A percentile compares a stretch with the other conserved stretches of the same genome.
Conservation (phyloP, 2,888 invertebrate species). For the Drosophila borealis region DNA sequence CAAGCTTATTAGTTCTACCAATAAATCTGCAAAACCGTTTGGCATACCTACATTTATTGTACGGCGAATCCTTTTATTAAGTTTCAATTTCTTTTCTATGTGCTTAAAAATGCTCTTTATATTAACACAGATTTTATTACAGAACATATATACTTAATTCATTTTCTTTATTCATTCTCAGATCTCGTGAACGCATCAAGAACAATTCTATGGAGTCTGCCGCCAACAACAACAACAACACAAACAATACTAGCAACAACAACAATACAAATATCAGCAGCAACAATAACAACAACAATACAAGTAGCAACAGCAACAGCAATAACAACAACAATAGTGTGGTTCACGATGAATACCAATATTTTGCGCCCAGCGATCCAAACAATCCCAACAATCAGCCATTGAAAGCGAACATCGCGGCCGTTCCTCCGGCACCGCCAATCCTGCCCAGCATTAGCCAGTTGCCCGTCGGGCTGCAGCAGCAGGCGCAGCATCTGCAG, state of each 20-base stretch:
- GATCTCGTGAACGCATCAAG: conserved; percentile 80
- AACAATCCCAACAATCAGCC: conserved; percentile 82
- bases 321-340: conserved; percentile 61
- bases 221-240: conserved; percentile 13
- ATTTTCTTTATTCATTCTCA: conserved; percentile 18
- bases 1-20: no score
- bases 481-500: conserved; percentile 70
- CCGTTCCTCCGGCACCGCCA: conserved; percentile 10
- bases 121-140: no score
- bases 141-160: no score
- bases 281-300: conserved; percentile 24
- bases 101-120: no score
- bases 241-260: conserved; percentile 11
- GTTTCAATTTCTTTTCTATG: no score
- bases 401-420: conserved; percentile 4
- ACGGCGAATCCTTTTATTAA: no score
- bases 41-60: no score
- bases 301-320: conserved; percentile 41
- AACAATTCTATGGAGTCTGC: conserved; percentile 25
- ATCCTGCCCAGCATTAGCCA: conserved; percentile 50
- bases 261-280: conserved; percentile 17
- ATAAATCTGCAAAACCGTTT: no score
- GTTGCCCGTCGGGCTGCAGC: conserved; percentile 57
- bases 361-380: conserved; percentile 82
- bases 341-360: conserved; percentile 80